These are phyloP conservation scores for Brachionichthys hirsutus DNA, from an alignment of 2,113 vertebrate species.

Conservation along the genomic window DNA sequence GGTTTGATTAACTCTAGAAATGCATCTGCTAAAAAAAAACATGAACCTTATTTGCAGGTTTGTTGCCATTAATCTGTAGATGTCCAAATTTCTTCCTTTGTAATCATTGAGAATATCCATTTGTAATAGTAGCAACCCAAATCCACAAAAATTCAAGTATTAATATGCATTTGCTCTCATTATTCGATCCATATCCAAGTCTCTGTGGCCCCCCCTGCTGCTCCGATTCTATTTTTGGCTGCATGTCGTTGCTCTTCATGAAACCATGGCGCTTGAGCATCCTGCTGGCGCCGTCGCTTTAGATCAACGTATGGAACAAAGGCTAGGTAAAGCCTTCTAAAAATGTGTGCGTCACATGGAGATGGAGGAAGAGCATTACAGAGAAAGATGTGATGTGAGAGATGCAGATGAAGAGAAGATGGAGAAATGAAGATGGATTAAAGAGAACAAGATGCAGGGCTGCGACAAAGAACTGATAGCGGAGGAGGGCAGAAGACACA, in stretches of 20 bases:
- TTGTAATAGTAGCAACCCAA: not conserved
- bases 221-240: conserved; percentile 62
- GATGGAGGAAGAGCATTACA: conserved; percentile 24
- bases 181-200: conserved; percentile 54
- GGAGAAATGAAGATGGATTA: conserved; percentile 38
- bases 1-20: too few species aligned
- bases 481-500: conserved; percentile 38
- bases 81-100: too few species aligned
- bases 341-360: conserved; percentile 24
- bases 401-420: conserved; percentile 27
- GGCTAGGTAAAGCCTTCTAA: conserved; percentile 10
- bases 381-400: conserved; percentile 17
- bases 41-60: too few species aligned
- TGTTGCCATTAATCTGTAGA: too few species aligned
- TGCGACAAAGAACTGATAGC: conserved; percentile 38
- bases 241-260: conserved; percentile 23
- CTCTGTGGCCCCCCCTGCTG: conserved; percentile 36
- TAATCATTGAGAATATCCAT: too few species aligned
- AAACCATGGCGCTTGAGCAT: conserved; percentile 33
- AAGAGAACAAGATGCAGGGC: conserved; percentile 57
- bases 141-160: conserved; percentile 5
- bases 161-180: conserved; percentile 22
- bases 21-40: too few species aligned
- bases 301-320: conserved; percentile 2
- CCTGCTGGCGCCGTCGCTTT: conserved; percentile 40